Conservation (phyloP, 1,140 invertebrate genomes). For the Eueides isabella region DNA sequence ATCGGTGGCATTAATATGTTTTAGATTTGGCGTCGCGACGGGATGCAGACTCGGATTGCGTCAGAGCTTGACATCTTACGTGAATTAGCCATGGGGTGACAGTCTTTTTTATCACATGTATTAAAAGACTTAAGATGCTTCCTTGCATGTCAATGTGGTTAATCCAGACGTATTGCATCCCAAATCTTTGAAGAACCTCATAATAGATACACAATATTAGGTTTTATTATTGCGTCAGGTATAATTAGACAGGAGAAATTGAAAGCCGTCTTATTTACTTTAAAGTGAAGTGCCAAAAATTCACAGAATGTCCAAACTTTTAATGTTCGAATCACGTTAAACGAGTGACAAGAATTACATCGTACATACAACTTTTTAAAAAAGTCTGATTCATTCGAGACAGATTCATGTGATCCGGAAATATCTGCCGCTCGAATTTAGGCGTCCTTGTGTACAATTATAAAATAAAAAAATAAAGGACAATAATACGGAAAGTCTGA, state of each 20-base stretch:
- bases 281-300: conserved; percentile 60
- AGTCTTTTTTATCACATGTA: conserved; percentile 54
- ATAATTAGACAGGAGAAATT: conserved; percentile 48
- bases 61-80: conserved; percentile 61
- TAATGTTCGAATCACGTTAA: conserved; percentile 61
- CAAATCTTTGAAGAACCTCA: conserved; percentile 25
- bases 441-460: conserved; percentile 75
- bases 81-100: conserved; percentile 54
- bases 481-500: conserved; percentile 57
- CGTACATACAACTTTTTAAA: conserved; percentile 61
- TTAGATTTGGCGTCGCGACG: conserved; percentile 68
- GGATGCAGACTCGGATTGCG: conserved; percentile 62
- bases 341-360: conserved; percentile 68
- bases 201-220: conserved; percentile 37
- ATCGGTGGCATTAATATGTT: conserved; percentile 74
- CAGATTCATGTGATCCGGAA: conserved; percentile 74
- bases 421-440: conserved; percentile 72
- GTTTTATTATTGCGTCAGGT: conserved; percentile 39
- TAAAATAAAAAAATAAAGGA: conserved; percentile 69
- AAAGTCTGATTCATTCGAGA: conserved; percentile 74
- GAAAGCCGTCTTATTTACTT: conserved; percentile 45
- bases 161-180: conserved; percentile 47
- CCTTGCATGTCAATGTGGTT: conserved; percentile 51
- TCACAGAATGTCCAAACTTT: conserved; percentile 66
- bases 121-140: conserved; percentile 49